Base-by-base conservation (phyloP, 2,797 vertebrate genomes). In the Sebastes cheni region DNA sequence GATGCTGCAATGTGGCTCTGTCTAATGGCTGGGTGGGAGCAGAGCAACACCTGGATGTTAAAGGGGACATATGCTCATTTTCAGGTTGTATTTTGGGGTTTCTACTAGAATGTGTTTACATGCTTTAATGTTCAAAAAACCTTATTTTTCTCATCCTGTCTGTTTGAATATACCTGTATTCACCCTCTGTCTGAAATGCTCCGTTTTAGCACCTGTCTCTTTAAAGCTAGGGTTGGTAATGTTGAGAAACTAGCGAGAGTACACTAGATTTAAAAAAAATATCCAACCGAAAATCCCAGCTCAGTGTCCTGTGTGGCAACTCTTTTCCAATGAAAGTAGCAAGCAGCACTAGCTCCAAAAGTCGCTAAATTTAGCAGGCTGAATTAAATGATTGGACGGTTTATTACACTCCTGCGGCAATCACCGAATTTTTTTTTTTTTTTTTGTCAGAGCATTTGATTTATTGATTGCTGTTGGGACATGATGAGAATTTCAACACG, bases 11-110 rank as follows among this genome's bases (percentile, higher is more conserved):
- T 8, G 54, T 14, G 62, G 46, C 65, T 79, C 30, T 59, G 72
- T 64, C 62, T 78, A 27, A 80, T 64, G 42, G 68, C 77, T 71
- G 80, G 56, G 60, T 67, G 5, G 27, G 13, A 50, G 25, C 39
- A 61, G 36, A 29, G 58, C 58, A 46, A 61, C 20, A 61, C 30
- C 8, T 46, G 23, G 36, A 27, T 29, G 18, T 46, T 42, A 50
- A 50, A 50, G 46, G 18, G 9, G n/a, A 54, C 52, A 54, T 22
- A 54, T 54, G 52, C 20, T 22, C 52, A 54, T 54, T 54, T 54
- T 22, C 52, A 50, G 46, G 46, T 50, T 39, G 36, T 64, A 23
- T 23, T 46, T 46, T 46, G 42, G 42, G 42, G 16, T 46, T 46
- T 46, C 42, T 50, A 50, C 46, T 50, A 50, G 46, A 50, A 50